phyloP scores from a whole-genome alignment of 35 echinoderm and acorn worm genomes.

The Heliocidaris erythrogramma region DNA sequence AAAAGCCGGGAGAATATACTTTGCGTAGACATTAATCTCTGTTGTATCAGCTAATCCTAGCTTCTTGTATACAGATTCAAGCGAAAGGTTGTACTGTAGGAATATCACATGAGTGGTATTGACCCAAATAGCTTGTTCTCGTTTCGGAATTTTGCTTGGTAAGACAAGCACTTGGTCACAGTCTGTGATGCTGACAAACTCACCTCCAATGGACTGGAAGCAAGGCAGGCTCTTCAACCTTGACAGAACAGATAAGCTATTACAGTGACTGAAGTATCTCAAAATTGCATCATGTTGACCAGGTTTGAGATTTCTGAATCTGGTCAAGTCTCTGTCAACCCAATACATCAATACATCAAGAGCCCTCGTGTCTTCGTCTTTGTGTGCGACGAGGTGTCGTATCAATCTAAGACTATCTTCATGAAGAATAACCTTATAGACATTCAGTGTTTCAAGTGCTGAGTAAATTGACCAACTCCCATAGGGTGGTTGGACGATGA shows the following conservation, averaged over 20 bases:
- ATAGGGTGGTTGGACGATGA: neutral
- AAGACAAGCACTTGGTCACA: neutral
- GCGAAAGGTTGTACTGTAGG: neutral
- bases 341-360: neutral
- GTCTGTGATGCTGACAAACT: slow-evolving; percentile 9
- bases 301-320: neutral
- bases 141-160: neutral
- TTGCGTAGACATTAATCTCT: neutral
- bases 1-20: too few species aligned
- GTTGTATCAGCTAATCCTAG: neutral
- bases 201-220: slow-evolving; percentile 43
- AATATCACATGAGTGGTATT: neutral
- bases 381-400: neutral
- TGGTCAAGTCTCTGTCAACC: neutral
- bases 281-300: neutral
- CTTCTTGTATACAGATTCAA: neutral
- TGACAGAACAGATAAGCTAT: neutral
- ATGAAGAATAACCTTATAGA: neutral
- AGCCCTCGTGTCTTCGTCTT: neutral
- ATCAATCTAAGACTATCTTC: neutral
- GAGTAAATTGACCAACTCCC: neutral
- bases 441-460: slow-evolving; percentile 15
- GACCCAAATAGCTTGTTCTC: slow-evolving; percentile 19
- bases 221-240: slow-evolving; percentile 55
- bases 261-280: neutral